These are phyloP conservation scores for Nestor notabilis DNA, from an alignment of 2,113 vertebrate species.

Conservation along the genomic window DNA sequence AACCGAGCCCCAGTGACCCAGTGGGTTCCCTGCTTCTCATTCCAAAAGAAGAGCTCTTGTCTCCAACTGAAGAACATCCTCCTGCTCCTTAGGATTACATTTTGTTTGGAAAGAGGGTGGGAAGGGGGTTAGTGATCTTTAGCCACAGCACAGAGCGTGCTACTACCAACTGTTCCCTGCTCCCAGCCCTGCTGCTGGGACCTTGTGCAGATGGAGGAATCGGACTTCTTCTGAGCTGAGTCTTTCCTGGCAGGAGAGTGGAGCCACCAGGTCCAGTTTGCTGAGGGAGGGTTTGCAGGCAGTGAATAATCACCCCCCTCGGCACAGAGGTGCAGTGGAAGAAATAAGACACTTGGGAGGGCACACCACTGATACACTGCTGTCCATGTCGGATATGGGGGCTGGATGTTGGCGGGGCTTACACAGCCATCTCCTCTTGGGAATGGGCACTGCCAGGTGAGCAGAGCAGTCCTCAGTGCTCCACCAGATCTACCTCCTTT, in stretches of 20 bases:
- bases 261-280: neutral
- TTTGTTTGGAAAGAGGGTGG: neutral
- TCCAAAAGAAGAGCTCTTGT: neutral
- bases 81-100: neutral
- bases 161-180: neutral
- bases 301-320: neutral
- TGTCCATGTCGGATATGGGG: neutral
- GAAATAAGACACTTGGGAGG: neutral
- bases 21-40: neutral
- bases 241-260: neutral
- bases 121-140: neutral
- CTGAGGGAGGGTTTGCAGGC: neutral
- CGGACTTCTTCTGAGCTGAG: accelerated
- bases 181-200: neutral
- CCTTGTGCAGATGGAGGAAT: neutral
- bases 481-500: neutral
- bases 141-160: neutral
- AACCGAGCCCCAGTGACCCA: neutral
- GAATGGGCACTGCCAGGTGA: neutral
- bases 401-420: neutral
- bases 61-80: neutral
- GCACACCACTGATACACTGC: neutral
- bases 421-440: neutral
- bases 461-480: neutral
- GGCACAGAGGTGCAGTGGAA: neutral